Evolutionary conservation across 2,113 vertebrate species (phyloP).

Genomic region (Turnix velox): DNA sequence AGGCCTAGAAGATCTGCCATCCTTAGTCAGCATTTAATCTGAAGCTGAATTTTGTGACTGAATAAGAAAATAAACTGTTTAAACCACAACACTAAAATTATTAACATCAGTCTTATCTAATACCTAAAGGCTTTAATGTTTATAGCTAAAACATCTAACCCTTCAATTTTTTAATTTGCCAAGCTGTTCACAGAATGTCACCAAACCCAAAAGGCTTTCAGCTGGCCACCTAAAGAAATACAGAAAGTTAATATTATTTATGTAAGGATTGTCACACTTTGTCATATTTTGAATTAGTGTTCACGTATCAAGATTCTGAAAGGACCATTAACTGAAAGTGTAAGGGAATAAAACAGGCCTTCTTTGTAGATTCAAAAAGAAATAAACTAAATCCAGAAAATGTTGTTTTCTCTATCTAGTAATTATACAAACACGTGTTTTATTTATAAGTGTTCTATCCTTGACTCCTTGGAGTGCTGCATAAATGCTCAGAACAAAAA

Average conservation of each 20-base stretch:
- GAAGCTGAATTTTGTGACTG: not conserved
- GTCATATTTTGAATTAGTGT: not conserved
- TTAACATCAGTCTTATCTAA: not conserved
- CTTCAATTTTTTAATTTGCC: not conserved
- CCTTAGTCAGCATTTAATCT: not conserved
- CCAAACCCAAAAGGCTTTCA: not conserved
- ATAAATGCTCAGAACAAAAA: slow-evolving; percentile 9
- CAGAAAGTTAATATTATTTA: not conserved
- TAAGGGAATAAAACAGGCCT: not conserved
- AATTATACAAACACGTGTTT: slow-evolving; percentile 29
- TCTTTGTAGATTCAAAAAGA: not conserved
- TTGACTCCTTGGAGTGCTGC: not conserved
- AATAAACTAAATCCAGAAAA: not conserved
- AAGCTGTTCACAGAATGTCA: not conserved
- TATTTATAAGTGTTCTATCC: slow-evolving; percentile 23
- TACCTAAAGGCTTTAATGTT: not conserved
- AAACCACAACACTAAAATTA: not conserved
- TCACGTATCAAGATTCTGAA: not conserved
- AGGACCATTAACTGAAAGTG: not conserved
- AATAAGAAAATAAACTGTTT: not conserved
- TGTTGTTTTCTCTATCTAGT: slow-evolving; percentile 2
- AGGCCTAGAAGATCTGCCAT: not conserved
- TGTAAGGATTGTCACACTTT: not conserved
- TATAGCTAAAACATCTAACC: not conserved
- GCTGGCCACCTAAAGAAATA: not conserved